Evolutionary conservation across 2,888 invertebrate species (phyloP).

Genomic region (Ptycholaimellus sp.): DNA sequence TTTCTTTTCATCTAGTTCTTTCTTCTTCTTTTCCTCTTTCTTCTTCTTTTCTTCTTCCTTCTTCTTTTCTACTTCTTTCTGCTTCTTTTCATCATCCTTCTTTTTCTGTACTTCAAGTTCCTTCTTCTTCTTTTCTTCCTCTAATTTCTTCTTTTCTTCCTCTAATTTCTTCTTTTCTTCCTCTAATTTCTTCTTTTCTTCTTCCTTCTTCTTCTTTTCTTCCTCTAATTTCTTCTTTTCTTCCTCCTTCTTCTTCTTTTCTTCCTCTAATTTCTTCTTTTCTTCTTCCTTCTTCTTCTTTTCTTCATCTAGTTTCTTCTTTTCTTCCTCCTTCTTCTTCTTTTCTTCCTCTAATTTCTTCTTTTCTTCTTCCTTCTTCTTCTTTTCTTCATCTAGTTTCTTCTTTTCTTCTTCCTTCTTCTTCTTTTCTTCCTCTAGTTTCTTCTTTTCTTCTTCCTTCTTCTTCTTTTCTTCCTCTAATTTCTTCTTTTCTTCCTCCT

Average conservation of each 20-base stretch:
- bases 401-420: too few species aligned
- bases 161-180: slow-evolving; percentile 1
- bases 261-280: too few species aligned
- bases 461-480: too few species aligned
- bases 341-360: slow-evolving; percentile 3
- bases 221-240: too few species aligned
- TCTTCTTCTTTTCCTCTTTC: not conserved
- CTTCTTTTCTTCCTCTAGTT: too few species aligned
- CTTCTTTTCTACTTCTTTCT: not conserved
- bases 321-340: slow-evolving; percentile 10
- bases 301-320: slow-evolving; percentile 9
- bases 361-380: slow-evolving; percentile 1
- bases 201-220: too few species aligned
- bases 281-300: too few species aligned
- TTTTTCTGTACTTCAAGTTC: not conserved
- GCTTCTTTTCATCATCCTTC: slow-evolving; percentile 4
- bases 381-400: too few species aligned
- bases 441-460: too few species aligned
- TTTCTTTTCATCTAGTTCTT: slow-evolving; percentile 2
- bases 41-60: not conserved
- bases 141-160: slow-evolving; percentile 4
- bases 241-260: too few species aligned
- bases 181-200: slow-evolving; percentile 1
- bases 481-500: too few species aligned
- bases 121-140: not conserved